Evolutionary conservation across 2,113 vertebrate genomes (phyloP).

Genomic region (Macquaria australasica): DNA sequence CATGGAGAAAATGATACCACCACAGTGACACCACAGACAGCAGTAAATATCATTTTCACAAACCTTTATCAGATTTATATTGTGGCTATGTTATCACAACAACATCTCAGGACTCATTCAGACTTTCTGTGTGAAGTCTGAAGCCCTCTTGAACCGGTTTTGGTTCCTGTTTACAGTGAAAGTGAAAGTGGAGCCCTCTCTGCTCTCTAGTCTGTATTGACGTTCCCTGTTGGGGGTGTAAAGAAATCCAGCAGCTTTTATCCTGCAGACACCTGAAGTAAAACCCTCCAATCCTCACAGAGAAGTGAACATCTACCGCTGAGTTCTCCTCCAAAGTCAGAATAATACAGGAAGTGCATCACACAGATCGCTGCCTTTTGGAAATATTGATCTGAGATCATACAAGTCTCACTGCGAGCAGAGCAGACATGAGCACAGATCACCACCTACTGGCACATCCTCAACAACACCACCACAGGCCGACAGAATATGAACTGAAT

Average conservation of each 20-base stretch:
- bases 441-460: conserved; percentile 61
- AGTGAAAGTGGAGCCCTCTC: neutral
- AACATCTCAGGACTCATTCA: neutral
- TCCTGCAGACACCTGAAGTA: conserved; percentile 8
- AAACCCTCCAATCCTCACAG: neutral
- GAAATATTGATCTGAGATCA: conserved; percentile 20
- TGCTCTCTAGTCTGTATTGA: neutral
- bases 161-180: neutral
- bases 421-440: conserved; percentile 37
- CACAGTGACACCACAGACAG: neutral
- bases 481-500: neutral
- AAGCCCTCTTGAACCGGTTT: neutral
- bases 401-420: neutral
- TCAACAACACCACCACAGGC: conserved; percentile 8
- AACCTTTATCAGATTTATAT: neutral
- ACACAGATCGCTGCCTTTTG: conserved; percentile 15
- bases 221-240: neutral
- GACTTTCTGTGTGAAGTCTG: neutral
- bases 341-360: neutral
- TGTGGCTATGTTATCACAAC: neutral
- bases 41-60: neutral
- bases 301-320: neutral
- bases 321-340: conserved; percentile 7
- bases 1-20: neutral
- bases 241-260: conserved; percentile 10